Conservation (phyloP, 2,797 vertebrate genomes). For the Heterohyrax brucei region DNA sequence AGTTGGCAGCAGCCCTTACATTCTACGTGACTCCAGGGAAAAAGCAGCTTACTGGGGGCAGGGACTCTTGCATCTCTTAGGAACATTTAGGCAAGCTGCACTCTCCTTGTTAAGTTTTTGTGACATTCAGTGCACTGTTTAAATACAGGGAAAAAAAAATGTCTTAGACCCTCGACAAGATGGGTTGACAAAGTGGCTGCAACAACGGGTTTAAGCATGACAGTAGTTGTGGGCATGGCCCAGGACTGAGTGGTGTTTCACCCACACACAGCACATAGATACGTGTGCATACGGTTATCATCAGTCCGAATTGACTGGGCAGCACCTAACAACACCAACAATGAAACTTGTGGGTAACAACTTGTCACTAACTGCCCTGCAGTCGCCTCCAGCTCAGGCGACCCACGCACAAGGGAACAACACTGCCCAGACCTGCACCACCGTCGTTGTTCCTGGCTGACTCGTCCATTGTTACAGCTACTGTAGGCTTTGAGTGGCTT, state of each 20-base stretch:
- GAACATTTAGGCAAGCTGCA: constrained; percentile 93
- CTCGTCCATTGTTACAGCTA: neutral
- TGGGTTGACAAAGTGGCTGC: no score
- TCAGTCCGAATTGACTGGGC: no score
- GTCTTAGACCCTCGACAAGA: neutral
- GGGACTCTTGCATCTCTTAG: constrained; percentile 90
- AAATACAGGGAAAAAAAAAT: constrained; percentile 86
- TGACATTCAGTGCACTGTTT: constrained; percentile 87
- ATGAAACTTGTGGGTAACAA: constrained; percentile 16
- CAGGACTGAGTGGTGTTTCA: no score
- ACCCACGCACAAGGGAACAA: neutral
- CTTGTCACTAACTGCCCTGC: neutral
- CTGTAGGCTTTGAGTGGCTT: neutral
- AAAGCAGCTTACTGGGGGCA: constrained; percentile 89
- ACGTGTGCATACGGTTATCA: no score
- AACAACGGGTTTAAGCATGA: no score
- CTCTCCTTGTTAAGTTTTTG: constrained; percentile 91
- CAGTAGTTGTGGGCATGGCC: no score
- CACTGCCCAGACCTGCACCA: neutral
- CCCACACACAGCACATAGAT: no score
- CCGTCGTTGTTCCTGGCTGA: neutral
- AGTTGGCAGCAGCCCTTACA: constrained; percentile 87
- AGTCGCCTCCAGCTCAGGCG: neutral
- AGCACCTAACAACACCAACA: no score
- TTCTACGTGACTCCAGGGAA: constrained; percentile 78